Evolutionary conservation across 2,797 vertebrate genomes (phyloP), one percentile per base, ranked within the genome.

Genomic region (Morus bassanus): DNA sequence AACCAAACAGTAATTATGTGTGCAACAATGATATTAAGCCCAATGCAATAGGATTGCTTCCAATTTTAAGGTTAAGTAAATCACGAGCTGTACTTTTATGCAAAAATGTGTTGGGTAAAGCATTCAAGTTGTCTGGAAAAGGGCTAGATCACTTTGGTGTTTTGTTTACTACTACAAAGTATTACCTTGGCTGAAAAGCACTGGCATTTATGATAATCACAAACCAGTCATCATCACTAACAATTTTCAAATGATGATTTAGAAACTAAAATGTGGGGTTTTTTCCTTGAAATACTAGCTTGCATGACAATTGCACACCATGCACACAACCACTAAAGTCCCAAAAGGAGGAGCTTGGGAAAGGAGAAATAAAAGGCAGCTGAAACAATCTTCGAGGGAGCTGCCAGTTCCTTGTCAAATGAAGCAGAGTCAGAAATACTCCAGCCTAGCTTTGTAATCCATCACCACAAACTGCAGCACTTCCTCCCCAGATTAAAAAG

Each of bases 11-110:
- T 16, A 88, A 94, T 92, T 61, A 68, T 10, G 46, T 37, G 61
- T 24, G 69, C 3, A 18, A 84, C 89, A 95, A 63, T 25, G 69
- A 84, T 56, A 76, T 68, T 69, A 82, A 88, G 57, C 64, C 50
- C 54, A 35, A 68, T 50, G 65, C 16, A 65, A 57, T 17, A 81
- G 77, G 11, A 80, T 2, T 73, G 81, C 72, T 91, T 74, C 82
- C 75, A 77, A 67, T 90, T 74, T 92, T 77, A 91, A 91, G 86
- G 91, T 84, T 73, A 94, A 89, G 69, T 61, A 94, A 95, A 93
- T 75, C 41, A 65, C 8, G 35, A 88, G 43, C 69, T 81, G 65
- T 82, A 67, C 50, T 88, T 96, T 76, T 65, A 43, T 22, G 31
- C 51, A 90, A 7, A 93, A 86, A 88, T 41, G 59, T 2, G 16